Base-by-base conservation (phyloP, 23 tunicate genomes). In the Halocynthia roretzi region DNA sequence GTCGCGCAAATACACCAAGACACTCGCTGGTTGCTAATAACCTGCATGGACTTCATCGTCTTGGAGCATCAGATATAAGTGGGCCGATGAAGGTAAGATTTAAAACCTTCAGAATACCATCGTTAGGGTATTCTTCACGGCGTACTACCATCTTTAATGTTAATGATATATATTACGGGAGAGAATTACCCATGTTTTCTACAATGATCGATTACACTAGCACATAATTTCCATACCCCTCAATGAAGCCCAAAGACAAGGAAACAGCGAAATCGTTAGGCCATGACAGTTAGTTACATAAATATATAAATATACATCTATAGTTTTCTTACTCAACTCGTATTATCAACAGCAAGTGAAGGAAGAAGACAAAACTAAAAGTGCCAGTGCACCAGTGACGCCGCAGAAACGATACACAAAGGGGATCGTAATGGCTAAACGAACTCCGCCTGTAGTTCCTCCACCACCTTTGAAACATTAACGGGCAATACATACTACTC, bases 1-100 rank as follows among this genome's bases (percentile, higher is more conserved):
- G 78, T 18, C 64, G 31, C 21, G 19, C 15, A 52, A 74, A 74
- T 48, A 74, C 78, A 10, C 78, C 78, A 8, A 54, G 63, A 10
- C 78, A 74, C 56, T 74, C 78, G 8, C 20, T 74, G 62, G 22
- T 54, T 8, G 78, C 60, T 12, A 15, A 9, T 10, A 65, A 65
- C 31, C 56, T 74, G 19, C 78, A 74, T 54, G 78, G 78, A 10
- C 55, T 74, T 65, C 31, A 40, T 8, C 22, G 31, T 40, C 19
- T 65, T 0, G 31, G 48, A 15, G 70, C 70, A 20, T 40, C 70
- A 9, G 6, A 65, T 15, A 65, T 65, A 11, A 65, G 70, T 65
- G 31, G 48, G 1, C 70, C 70, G 5, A 0, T 65, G 70, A 48
- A 65, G 70, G 70, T 65, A 65, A 6, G 19, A 14, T 58, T 58